Base-by-base conservation (phyloP, 2,888 invertebrate species). In the Mythimna impura region DNA sequence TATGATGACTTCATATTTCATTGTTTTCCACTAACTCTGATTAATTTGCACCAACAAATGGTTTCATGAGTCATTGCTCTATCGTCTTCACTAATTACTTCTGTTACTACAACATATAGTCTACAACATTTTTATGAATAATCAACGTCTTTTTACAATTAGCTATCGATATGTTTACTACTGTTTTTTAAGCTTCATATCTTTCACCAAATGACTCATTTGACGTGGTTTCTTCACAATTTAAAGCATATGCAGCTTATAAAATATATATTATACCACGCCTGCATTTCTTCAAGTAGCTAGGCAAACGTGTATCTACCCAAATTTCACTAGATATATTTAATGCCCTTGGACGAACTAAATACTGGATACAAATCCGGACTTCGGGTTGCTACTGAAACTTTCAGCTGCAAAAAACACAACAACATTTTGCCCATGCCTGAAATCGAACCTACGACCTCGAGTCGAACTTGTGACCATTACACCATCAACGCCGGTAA, bases 41-140 rank as follows among this genome's bases (percentile, higher is more conserved):
- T 17, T 47, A 47, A 52, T 61, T 30, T 4, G 22, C 57, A 52
- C 22, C 62, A 66, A 80, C 34, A n/a, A 80, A 73, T 74, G 22
- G 0, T 57, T 47, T 17, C 4, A 25, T 73, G 60, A 65, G 3
- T 80, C 10, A 73, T 57, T 30, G 20, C 20, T 58, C 22, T 36
- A 61, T 60, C 17, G 30, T 47, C 14, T 34, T 69, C 34, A 34
- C 47, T 9, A 5, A 20, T 30, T 34, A 10, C 5, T 43, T 69
- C 4, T 7, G n/a, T 54, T 20, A 22, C 9, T 22, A 22, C 25
- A 47, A 61, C 10, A 30, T 17, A 12, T 40, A 10, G 10, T 40
- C 9, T 2, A 40, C 40, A 12, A 40, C 12, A 20, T 47, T 47
- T 47, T 47, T 47, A 47, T 47, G 17, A 47, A 47, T 7, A 47